These are phyloP conservation scores for Seira sanloemensis DNA, from an alignment of 2,888 invertebrate species.

Conservation along the genomic window DNA sequence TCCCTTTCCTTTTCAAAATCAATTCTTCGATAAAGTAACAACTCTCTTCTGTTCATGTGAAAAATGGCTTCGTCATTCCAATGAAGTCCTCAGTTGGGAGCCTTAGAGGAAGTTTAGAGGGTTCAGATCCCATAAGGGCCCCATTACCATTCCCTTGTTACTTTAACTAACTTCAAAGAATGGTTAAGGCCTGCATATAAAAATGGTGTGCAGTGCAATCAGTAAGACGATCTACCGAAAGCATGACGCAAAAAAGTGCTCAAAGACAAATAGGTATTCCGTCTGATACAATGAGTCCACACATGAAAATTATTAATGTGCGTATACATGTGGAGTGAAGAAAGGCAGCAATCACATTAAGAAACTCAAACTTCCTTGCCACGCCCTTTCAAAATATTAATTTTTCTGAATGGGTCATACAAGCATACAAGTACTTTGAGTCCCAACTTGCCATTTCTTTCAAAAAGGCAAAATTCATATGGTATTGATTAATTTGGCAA, in stretches of 20 bases:
- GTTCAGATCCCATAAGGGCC: conserved; percentile 14
- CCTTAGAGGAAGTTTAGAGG: not conserved
- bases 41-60: conserved; percentile 30
- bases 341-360: not conserved
- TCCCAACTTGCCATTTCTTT: no score
- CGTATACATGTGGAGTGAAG: conserved; percentile 10
- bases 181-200: conserved; percentile 14
- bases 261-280: not conserved
- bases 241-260: not conserved
- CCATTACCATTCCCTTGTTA: not conserved
- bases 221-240: conserved; percentile 33
- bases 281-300: not conserved
- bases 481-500: no score
- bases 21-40: conserved; percentile 26
- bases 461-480: no score
- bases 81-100: conserved; percentile 27
- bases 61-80: not conserved
- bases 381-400: conserved; percentile 52
- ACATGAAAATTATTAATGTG: not conserved
- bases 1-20: conserved; percentile 48
- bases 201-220: conserved; percentile 21
- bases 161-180: not conserved
- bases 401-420: conserved; percentile 62
- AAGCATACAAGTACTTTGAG: no score
- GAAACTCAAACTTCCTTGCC: conserved; percentile 50